Base-by-base conservation (phyloP, 2,113 vertebrate genomes). In the Lagopus muta region DNA sequence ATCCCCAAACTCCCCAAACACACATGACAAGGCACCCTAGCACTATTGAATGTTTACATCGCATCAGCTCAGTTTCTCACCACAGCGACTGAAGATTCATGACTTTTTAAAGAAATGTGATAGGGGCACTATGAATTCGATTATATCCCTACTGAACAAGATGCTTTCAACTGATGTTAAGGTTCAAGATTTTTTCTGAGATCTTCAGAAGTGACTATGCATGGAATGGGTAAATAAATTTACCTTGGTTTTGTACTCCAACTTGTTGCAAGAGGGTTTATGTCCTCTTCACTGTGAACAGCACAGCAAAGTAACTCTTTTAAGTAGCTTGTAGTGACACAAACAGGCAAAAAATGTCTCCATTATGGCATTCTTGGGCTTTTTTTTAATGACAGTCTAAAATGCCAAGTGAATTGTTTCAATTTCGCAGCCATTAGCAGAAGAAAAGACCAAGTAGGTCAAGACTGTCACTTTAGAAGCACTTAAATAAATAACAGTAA, bases 401-500 rank as follows among this genome's bases (percentile, higher is more conserved):
- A 97, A 93, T 86, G 43, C 73, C 25, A 78, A 90, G 88, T 58
- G 93, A 95, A 94, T 96, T 90, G 82, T 92, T 94, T 94, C 82
- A 88, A 92, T 94, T 93, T 96, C 82, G 74, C 85, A 89, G 60
- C 89, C 72, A 89, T 93, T 93, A 93, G 72, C 13, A 48, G 79
- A 94, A 92, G 79, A 91, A 95, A 95, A 94, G 75, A 96, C 76
- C 85, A 88, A 90, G 57, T 75, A 88, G 85, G 93, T 95, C 40
- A 40, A 78, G 77, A 86, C 76, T 86, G 61, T 78, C 88, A 90
- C 3, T 0, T 82, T 91, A 95, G 73, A 95, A 96, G 69, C 66
- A 83, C 88, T 96, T 97, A 94, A 97, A 95, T 90, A 94, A 94
- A 95, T 86, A 90, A 94, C 48, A 96, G 91, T 83, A 88, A 89